These are phyloP conservation scores for Hypocryptadius cinnamomeus DNA, from an alignment of 2,113 vertebrate genomes.

Conservation along the genomic window DNA sequence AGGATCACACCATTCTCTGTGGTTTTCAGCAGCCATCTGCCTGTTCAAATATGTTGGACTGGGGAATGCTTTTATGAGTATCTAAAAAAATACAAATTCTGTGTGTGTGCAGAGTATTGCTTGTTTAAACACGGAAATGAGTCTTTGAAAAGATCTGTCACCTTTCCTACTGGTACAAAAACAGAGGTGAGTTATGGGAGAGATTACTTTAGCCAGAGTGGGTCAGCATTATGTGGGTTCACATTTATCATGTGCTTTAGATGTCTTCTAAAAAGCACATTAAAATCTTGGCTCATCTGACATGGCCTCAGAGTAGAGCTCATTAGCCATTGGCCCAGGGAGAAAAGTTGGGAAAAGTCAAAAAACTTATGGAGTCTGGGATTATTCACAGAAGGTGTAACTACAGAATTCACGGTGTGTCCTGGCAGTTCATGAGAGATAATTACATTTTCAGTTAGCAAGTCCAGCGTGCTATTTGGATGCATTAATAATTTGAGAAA, in stretches of 20 bases:
- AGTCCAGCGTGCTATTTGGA: background rate
- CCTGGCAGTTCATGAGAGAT: background rate
- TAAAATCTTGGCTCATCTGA: background rate
- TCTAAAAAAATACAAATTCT: background rate
- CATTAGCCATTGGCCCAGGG: background rate
- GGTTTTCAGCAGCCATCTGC: background rate
- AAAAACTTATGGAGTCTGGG: background rate
- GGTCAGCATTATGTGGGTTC: background rate
- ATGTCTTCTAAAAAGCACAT: background rate
- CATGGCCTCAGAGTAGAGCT: background rate
- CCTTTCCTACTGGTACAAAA: background rate
- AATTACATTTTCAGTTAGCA: background rate
- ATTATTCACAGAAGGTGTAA: background rate
- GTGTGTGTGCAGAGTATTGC: too few relatives aligned
- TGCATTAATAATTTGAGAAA: background rate
- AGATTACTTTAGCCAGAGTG: background rate
- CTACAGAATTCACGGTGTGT: background rate
- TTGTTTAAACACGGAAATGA: background rate
- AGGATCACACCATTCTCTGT: background rate
- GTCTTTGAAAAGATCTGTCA: background rate
- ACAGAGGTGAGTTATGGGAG: background rate
- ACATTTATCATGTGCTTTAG: background rate
- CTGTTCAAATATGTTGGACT: background rate
- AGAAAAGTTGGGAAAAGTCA: background rate
- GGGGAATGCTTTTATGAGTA: background rate